Percentiles rank a stretch among this genome's conserved stretches.
phyloP scores from a whole-genome alignment of 2,113 vertebrate species.

The Anseranas semipalmata region DNA sequence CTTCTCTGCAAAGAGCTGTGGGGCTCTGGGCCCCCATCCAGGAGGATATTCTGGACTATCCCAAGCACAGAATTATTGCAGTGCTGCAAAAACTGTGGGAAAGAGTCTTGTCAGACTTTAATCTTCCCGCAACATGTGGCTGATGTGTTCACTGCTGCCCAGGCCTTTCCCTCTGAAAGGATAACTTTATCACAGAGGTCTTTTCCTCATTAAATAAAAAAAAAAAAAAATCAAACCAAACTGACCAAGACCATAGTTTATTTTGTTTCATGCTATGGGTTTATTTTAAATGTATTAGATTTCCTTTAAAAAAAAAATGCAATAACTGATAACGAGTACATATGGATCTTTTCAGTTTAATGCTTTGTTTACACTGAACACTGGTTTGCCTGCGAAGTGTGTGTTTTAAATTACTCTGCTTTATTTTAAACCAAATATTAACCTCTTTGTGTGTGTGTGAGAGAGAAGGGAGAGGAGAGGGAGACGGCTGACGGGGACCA shows the following conservation, averaged over 20 bases:
- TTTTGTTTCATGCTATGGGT: conserved; percentile 55
- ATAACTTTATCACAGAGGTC: conserved; percentile 43
- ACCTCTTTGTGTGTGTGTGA: conserved; percentile 3
- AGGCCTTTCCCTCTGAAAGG: conserved; percentile 20
- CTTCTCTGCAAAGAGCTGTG: not conserved
- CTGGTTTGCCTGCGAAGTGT: conserved; percentile 51
- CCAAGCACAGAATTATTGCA: conserved; percentile 9
- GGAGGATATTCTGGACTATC: not conserved
- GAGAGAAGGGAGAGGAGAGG: conserved; percentile 7
- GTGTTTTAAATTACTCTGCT: conserved; percentile 65
- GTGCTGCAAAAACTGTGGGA: conserved; percentile 27
- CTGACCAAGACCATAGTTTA: conserved; percentile 61
- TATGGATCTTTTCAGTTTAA: conserved; percentile 74
- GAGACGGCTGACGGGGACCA: conserved; percentile 12
- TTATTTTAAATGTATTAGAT: conserved; percentile 72
- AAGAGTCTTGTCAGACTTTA: conserved; percentile 9
- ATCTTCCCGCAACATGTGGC: conserved; percentile 25
- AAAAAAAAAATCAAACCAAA: conserved; percentile 62
- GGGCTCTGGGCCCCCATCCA: not conserved
- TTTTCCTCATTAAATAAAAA: conserved; percentile 61
- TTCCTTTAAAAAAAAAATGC: conserved; percentile 51
- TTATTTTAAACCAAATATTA: conserved; percentile 55
- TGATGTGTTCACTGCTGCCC: not conserved
- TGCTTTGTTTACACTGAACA: conserved; percentile 69
- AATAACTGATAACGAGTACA: conserved; percentile 65